Percentiles rank a stretch among this genome's conserved stretches.
Evolutionary conservation across 2,797 vertebrate genomes (phyloP).

Genomic region (Smutsia temminckii): DNA sequence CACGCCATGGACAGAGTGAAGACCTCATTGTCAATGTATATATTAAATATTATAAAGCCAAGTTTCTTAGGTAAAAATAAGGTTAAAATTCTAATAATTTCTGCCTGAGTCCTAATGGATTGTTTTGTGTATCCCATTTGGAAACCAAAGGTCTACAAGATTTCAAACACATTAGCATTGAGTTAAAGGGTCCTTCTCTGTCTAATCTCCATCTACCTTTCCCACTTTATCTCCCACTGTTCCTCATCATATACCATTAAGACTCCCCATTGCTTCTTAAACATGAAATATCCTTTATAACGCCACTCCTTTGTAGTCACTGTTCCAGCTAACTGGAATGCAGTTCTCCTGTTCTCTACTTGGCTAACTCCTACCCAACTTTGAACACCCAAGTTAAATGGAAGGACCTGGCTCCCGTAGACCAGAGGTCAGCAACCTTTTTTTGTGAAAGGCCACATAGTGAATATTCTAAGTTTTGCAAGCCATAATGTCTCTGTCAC

Average conservation of each 20-base stretch:
- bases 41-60: neutral
- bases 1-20: neutral
- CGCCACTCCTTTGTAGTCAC: neutral
- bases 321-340: neutral
- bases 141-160: neutral
- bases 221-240: neutral
- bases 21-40: neutral
- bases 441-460: constrained; percentile 41
- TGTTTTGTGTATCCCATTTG: neutral
- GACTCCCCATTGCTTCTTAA: neutral
- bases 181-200: neutral
- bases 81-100: neutral
- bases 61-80: neutral
- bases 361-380: neutral
- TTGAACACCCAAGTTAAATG: constrained; percentile 10
- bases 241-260: neutral
- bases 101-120: neutral
- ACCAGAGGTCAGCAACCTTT: neutral
- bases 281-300: neutral
- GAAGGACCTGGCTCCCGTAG: neutral
- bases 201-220: neutral
- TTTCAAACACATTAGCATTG: neutral
- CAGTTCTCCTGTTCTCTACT: neutral
- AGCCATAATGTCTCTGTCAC: neutral
- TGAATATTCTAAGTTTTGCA: constrained; percentile 16